A percentile compares a stretch with the other conserved stretches of the same genome.
Evolutionary conservation across 2,888 invertebrate species (phyloP).

Genomic region (Calephelis perditalis): DNA sequence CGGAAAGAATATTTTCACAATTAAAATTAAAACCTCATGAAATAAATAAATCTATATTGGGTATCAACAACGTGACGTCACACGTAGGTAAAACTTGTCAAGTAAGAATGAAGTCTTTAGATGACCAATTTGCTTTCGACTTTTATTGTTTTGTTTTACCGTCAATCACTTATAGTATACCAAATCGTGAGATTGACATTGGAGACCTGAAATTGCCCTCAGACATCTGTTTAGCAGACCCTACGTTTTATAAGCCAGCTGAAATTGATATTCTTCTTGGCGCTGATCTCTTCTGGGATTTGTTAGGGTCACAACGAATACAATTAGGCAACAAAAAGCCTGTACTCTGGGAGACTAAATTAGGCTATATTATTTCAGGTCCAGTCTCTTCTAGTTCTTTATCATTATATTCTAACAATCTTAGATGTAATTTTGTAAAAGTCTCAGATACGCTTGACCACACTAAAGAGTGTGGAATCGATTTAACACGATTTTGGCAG

Average conservation of each 20-base stretch:
- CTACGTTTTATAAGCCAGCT: constrained; percentile 28
- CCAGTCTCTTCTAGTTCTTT: constrained; percentile 13
- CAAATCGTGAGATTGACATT: constrained; percentile 23
- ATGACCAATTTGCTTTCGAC: constrained; percentile 19
- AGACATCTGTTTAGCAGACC: constrained; percentile 30
- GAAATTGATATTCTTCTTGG: constrained; percentile 30
- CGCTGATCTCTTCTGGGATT: constrained; percentile 29
- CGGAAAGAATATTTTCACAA: too few species aligned
- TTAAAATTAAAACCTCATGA: too few species aligned
- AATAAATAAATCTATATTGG: too few species aligned
- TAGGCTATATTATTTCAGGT: constrained; percentile 31
- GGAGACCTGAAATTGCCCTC: constrained; percentile 26
- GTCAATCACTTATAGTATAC: constrained; percentile 26
- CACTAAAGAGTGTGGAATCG: not conserved
- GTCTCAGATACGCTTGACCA: too few species aligned
- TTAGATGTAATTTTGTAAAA: not conserved
- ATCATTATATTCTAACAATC: not conserved
- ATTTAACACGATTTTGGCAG: constrained; percentile 18
- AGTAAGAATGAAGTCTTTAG: not conserved
- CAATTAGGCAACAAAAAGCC: constrained; percentile 24
- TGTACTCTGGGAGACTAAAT: constrained; percentile 24
- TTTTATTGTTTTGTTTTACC: constrained; percentile 30
- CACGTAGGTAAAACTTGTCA: not conserved
- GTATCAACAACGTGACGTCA: too few species aligned
- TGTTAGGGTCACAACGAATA: constrained; percentile 25